These are phyloP conservation scores for Casuarius casuarius DNA, from an alignment of 2,113 vertebrate species.

Conservation along the genomic window DNA sequence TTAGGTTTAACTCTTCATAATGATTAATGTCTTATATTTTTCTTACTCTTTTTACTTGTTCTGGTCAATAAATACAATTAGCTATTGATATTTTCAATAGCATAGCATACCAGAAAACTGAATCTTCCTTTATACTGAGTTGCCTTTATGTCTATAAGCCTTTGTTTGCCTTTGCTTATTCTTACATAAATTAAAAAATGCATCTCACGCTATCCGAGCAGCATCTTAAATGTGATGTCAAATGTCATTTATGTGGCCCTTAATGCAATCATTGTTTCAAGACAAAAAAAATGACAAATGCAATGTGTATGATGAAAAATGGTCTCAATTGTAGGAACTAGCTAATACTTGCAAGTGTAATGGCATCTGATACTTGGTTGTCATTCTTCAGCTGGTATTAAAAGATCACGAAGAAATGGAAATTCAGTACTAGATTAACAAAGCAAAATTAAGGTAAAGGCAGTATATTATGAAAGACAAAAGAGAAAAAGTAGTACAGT, in stretches of 20 bases:
- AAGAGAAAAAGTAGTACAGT: neutral
- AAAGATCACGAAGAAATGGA: neutral
- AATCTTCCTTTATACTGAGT: neutral
- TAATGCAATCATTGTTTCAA: neutral
- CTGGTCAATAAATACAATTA: neutral
- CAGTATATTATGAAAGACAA: neutral
- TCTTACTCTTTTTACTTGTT: neutral
- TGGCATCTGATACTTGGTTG: neutral
- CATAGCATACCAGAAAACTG: neutral
- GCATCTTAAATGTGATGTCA: neutral
- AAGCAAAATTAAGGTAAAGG: neutral
- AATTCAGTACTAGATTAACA: neutral
- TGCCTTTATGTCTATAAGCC: neutral
- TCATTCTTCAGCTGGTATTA: neutral
- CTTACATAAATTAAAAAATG: neutral
- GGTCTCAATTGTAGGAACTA: neutral
- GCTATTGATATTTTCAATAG: neutral
- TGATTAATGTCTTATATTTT: neutral
- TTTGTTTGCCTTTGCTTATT: neutral
- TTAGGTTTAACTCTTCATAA: neutral
- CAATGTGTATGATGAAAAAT: neutral
- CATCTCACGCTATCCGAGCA: neutral
- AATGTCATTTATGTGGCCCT: neutral
- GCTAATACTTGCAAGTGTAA: neutral
- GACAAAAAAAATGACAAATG: neutral